Evolutionary conservation across 37 sponge, comb jelly and placozoan genomes (phyloP).

Genomic region (Trichoplax adhaerens): DNA sequence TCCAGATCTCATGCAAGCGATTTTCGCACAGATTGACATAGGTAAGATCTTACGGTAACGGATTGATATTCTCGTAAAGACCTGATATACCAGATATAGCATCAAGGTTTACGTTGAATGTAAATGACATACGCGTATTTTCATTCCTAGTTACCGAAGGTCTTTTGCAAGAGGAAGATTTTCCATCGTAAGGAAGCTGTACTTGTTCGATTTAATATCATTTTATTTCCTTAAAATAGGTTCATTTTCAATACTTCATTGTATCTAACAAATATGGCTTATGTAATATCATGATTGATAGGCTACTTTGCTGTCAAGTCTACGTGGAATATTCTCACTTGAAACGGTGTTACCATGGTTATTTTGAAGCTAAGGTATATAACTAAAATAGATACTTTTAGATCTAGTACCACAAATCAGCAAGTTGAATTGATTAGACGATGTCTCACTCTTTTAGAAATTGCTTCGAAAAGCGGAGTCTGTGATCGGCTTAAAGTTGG

Average conservation of each 20-base stretch:
- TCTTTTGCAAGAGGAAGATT: too few species aligned
- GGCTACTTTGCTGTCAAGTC: conserved; percentile 6
- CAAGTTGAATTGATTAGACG: too few species aligned
- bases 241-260: too few species aligned
- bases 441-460: conserved; percentile 13
- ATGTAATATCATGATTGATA: conserved; percentile 5
- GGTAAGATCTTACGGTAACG: neutral
- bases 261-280: too few species aligned
- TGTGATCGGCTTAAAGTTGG: conserved; percentile 2
- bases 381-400: neutral
- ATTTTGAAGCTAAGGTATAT: neutral
- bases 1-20: conserved; percentile 26
- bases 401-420: neutral
- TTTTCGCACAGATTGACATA: conserved; percentile 18
- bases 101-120: too few species aligned
- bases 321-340: neutral
- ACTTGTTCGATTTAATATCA: too few species aligned
- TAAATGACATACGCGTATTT: conserved; percentile 5
- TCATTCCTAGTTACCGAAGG: too few species aligned
- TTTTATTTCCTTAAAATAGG: too few species aligned
- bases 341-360: neutral
- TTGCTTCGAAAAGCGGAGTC: conserved; percentile 21
- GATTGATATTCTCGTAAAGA: neutral
- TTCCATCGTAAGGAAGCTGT: too few species aligned
- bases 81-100: too few species aligned